These are phyloP conservation scores for Bedellia somnulentella DNA, from an alignment of 2,888 invertebrate species.

Conservation along the genomic window DNA sequence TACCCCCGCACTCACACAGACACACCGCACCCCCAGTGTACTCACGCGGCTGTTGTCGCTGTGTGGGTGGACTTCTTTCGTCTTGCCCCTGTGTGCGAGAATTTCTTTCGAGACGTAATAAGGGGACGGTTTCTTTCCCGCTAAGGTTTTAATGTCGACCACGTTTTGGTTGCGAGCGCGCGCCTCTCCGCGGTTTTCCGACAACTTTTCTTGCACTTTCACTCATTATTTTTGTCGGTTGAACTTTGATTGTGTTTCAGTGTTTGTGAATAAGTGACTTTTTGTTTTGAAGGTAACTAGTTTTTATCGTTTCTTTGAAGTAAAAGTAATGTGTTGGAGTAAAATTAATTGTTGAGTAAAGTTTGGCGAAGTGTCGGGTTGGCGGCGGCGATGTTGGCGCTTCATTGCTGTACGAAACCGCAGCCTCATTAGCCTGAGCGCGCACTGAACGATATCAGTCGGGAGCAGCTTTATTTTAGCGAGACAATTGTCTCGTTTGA, in stretches of 20 bases:
- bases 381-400: slow-evolving; percentile 23
- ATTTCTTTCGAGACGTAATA: slow-evolving; percentile 62
- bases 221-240: slow-evolving; percentile 21
- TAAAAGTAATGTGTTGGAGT: slow-evolving; percentile 3
- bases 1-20: slow-evolving; percentile 36
- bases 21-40: slow-evolving; percentile 29
- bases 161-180: slow-evolving; percentile 58
- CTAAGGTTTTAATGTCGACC: slow-evolving; percentile 62
- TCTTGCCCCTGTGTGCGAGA: slow-evolving; percentile 46
- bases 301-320: slow-evolving; percentile 7
- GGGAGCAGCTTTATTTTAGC: too few relatives aligned
- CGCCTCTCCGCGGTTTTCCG: slow-evolving; percentile 49
- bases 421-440: slow-evolving; percentile 52
- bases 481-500: too few relatives aligned
- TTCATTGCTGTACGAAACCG: slow-evolving; percentile 44
- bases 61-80: slow-evolving; percentile 55
- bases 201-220: slow-evolving; percentile 23
- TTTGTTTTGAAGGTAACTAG: slow-evolving; percentile 2
- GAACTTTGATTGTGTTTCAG: slow-evolving; percentile 23
- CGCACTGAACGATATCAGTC: slow-evolving; percentile 30
- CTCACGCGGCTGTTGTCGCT: slow-evolving; percentile 23
- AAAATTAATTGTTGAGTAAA: slow-evolving; percentile 33
- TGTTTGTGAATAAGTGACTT: slow-evolving; percentile 16
- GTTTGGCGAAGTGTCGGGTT: slow-evolving; percentile 33
- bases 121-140: slow-evolving; percentile 61